Evolutionary conservation across 2,113 vertebrate species (phyloP).

Genomic region (Planiliza haematocheilus): DNA sequence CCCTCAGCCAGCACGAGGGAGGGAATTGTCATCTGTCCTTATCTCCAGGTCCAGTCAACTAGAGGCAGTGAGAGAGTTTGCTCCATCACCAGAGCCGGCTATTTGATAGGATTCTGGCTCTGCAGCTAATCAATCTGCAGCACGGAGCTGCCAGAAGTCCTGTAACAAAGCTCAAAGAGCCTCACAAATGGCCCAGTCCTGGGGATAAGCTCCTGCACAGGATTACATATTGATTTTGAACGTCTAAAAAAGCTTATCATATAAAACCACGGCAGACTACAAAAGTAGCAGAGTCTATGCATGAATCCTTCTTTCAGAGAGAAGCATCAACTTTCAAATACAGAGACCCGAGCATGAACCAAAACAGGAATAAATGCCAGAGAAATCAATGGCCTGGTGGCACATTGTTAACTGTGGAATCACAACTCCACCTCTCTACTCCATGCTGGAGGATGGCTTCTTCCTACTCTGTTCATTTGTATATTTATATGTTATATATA

Average conservation of each 20-base stretch:
- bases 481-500: too few species aligned
- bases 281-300: slow-evolving; percentile 93
- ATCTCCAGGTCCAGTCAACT: slow-evolving; percentile 96
- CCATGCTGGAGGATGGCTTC: neutral
- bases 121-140: slow-evolving; percentile 95
- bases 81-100: slow-evolving; percentile 90
- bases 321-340: slow-evolving; percentile 91
- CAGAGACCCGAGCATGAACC: slow-evolving; percentile 86
- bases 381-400: slow-evolving; percentile 52
- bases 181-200: slow-evolving; percentile 94
- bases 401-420: slow-evolving; percentile 49
- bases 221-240: slow-evolving; percentile 99
- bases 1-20: slow-evolving; percentile 74
- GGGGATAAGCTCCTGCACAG: slow-evolving; percentile 97
- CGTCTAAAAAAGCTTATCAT: slow-evolving; percentile 96
- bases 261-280: slow-evolving; percentile 89
- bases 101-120: slow-evolving; percentile 94
- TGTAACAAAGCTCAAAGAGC: slow-evolving; percentile 98
- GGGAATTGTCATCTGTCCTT: slow-evolving; percentile 88
- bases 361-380: slow-evolving; percentile 86
- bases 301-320: slow-evolving; percentile 90
- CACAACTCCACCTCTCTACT: slow-evolving; percentile 17
- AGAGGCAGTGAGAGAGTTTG: slow-evolving; percentile 90
- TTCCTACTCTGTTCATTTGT: slow-evolving; percentile 17
- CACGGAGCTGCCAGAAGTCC: slow-evolving; percentile 89